These are phyloP conservation scores for Antechinus stuartii DNA, from an alignment of 2,113 vertebrate species.

Conservation along the genomic window DNA sequence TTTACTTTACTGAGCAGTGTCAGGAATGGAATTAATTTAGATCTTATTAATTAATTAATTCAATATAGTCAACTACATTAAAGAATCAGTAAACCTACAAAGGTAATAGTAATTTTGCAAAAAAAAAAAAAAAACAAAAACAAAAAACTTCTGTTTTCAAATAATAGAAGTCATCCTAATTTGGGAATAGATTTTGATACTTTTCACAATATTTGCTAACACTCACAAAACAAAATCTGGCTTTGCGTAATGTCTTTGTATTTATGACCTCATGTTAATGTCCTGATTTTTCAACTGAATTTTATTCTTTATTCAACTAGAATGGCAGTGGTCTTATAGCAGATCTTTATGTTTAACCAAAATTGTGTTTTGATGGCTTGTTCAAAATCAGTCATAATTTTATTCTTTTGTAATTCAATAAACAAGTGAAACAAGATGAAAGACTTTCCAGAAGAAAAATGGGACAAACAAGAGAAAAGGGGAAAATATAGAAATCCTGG, in stretches of 20 bases:
- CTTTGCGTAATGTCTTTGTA: background rate
- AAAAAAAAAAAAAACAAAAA: no score
- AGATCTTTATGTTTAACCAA: background rate
- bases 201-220: background rate
- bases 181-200: no score
- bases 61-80: no score
- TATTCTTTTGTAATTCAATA: background rate
- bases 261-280: background rate
- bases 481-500: background rate
- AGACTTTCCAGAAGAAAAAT: background rate
- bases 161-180: no score
- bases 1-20: no score
- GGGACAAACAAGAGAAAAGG: background rate
- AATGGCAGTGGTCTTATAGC: background rate
- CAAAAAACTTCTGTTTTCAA: no score
- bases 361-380: background rate
- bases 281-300: background rate
- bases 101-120: no score
- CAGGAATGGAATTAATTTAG: no score
- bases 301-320: background rate
- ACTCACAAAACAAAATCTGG: background rate
- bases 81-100: no score
- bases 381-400: background rate
- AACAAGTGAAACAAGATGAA: background rate
- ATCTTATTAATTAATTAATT: no score